Base-by-base conservation (phyloP, 2,113 vertebrate species). In the Saccopteryx leptura region DNA sequence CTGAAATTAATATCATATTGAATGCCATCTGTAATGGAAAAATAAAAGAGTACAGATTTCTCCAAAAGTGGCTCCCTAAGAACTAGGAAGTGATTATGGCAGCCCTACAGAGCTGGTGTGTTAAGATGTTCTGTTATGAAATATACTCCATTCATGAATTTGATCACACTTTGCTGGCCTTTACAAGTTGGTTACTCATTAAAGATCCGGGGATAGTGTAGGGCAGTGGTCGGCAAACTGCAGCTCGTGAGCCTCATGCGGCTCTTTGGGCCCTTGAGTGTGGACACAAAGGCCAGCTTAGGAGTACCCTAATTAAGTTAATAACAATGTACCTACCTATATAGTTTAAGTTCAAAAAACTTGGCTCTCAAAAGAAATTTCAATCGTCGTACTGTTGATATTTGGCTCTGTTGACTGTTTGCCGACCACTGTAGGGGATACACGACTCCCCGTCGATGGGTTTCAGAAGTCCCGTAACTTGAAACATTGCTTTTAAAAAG, bases 401-500 rank as follows among this genome's bases (percentile, higher is more conserved):
- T 39, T 39, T 39, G 39, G 39, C 39, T 39, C 39, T 39, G 39
- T 39, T 39, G 39, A 39, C 39, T 39, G 39, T 39, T 39, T 39
- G 39, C 39, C 39, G 3, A 39, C 2, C 39, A 39, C 39, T 54
- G 4, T 74, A 61, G 10, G 46, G 61, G 65, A 54, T 24, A 39
- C 2, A 28, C 24, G 48, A 24, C 4, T 68, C 58, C 12, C 9
- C 18, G 39, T 6, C 56, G 52, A 31, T 69, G 11, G 48, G 19
- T 83, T 93, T 52, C 14, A 46, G 71, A 80, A 84, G 61, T 78
- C 68, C 52, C 93, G 3, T 39, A 84, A 87, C 48, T 88, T 75
- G 50, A 95, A 96, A 81, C 10, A 63, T 50, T 76, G 58, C 60
- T 88, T 68, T 68, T 56, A 54, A 24, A 91, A 39, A 39, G 39